A percentile compares a stretch with the other conserved stretches of the same genome.
Conservation (phyloP, 2,113 vertebrate species). For the Antigone vipio region DNA sequence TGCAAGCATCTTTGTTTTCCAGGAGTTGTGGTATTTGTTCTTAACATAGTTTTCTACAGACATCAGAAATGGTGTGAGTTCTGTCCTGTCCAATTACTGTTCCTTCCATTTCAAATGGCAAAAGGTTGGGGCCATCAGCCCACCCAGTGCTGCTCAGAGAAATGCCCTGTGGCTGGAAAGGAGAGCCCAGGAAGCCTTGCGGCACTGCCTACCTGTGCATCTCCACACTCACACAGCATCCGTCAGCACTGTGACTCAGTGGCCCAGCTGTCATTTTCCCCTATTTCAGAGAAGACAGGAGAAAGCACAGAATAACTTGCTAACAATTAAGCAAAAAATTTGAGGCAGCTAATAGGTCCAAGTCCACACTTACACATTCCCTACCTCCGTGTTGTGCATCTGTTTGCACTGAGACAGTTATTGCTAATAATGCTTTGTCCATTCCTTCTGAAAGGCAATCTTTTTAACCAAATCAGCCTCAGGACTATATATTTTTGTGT, state of each 20-base stretch:
- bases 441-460: background rate
- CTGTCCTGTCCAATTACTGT: background rate
- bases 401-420: background rate
- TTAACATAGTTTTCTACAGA: background rate
- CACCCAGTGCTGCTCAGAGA: background rate
- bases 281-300: background rate
- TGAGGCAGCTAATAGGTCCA: background rate
- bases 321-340: background rate
- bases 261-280: background rate
- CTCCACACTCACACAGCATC: background rate
- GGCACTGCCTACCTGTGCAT: accelerated
- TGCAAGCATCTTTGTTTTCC: background rate
- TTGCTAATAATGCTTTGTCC: background rate
- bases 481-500: background rate
- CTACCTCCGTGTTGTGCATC: background rate
- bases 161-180: background rate
- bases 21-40: background rate
- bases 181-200: background rate
- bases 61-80: background rate
- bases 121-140: background rate
- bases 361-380: background rate
- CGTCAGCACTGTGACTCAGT: background rate
- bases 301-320: background rate
- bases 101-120: background rate
- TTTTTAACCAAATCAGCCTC: background rate